Evolutionary conservation across 1,140 invertebrate genomes (phyloP).

Genomic region (Musca domestica): DNA sequence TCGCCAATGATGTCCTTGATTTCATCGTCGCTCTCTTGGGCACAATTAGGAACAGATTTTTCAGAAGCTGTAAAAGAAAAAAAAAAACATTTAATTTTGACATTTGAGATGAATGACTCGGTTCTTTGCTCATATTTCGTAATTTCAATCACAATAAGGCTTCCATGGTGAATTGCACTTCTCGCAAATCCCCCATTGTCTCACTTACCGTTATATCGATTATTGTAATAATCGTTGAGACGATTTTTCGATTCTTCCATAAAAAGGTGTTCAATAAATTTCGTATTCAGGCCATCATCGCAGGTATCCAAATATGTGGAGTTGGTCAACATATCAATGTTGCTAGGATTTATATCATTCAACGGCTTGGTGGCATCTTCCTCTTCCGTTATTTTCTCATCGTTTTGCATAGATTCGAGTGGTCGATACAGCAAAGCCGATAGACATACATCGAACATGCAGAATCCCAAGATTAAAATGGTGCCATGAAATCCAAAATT

Average conservation of each 20-base stretch:
- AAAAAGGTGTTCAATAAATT: conserved; percentile 51
- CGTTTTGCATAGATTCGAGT: conserved; percentile 46
- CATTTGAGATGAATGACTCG: too few species aligned
- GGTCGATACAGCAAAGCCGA: conserved; percentile 70
- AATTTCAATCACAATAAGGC: too few species aligned
- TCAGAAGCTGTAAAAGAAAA: conserved; percentile 6
- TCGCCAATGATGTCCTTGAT: conserved; percentile 62
- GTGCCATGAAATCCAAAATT: conserved; percentile 71
- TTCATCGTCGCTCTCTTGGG: conserved; percentile 58
- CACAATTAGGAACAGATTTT: conserved; percentile 22
- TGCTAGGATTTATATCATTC: conserved; percentile 43
- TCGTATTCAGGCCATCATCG: conserved; percentile 44
- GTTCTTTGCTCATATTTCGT: too few species aligned
- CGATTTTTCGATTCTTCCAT: conserved; percentile 52
- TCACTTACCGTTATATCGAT: conserved; percentile 39
- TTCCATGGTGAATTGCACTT: too few species aligned
- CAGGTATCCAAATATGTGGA: conserved; percentile 49
- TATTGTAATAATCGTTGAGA: conserved; percentile 45
- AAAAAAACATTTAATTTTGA: neutral
- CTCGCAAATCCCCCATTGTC: neutral
- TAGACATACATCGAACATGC: conserved; percentile 75
- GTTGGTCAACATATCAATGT: conserved; percentile 46
- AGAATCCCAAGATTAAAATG: conserved; percentile 69
- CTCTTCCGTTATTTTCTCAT: conserved; percentile 26
- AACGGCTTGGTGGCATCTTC: conserved; percentile 33